Base-by-base conservation (phyloP, 2,888 invertebrate genomes). In the Morpho achilles region DNA sequence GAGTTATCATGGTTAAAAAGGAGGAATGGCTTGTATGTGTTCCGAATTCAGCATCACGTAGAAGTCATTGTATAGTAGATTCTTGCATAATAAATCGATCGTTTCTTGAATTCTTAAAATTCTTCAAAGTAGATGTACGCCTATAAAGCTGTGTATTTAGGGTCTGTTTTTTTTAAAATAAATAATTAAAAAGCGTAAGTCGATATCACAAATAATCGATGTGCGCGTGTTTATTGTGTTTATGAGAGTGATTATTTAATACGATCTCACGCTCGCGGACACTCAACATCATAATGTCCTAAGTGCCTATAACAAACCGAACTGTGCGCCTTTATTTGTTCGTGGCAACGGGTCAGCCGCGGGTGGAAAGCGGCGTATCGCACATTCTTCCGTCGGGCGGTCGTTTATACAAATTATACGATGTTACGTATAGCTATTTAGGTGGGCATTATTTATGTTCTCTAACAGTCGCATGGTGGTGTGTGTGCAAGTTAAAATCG, bases 401-500 rank as follows among this genome's bases (percentile, higher is more conserved):
- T 76, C 79, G 84, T 78, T 84, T 83, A 83, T 85, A 89, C 89
- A 87, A 87, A 89, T 89, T 87, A 86, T 87, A 87, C 88, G 82
- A 84, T 77, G 83, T 83, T 87, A 85, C 82, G 86, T 87, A 84
- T 87, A 86, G 85, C 80, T 88, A 83, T 86, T 87, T 89, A 87
- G 89, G 86, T 87, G 84, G 87, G 87, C 89, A 90, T 90, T 90
- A 90, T 90, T 89, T 90, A 90, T 90, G 89, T 88, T 89, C 88
- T 88, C 88, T 88, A 88, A 88, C 89, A 87, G 84, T 82, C 82
- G 76, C 75, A 80, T 76, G 75, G 77, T 86, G n/a, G 51, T 51
- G 55, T 50, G 49, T 50, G 55, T 50, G 55, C 55, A 50, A 77
- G 89, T 89, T 89, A 87, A 88, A 89, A 90, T 90, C 89, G 84